Percentiles rank a stretch among this genome's conserved stretches.
These are phyloP conservation scores for Genyomyrus donnyi DNA, from an alignment of 2,113 vertebrate genomes.

Conservation along the genomic window DNA sequence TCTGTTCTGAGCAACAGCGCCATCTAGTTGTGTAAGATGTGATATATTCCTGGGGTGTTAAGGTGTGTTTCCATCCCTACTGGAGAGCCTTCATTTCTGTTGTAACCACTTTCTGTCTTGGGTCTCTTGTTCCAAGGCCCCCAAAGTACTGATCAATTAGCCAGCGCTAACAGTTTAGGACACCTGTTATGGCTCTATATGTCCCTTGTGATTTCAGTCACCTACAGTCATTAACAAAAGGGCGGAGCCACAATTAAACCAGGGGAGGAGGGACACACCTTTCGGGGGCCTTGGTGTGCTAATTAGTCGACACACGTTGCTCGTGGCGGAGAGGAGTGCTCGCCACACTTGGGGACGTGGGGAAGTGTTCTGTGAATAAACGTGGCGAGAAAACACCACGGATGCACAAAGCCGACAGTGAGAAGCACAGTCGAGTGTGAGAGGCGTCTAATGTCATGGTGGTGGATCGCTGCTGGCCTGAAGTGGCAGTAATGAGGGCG, in stretches of 20 bases:
- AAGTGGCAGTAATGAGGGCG: not conserved
- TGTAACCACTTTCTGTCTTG: not conserved
- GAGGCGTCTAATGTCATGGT: not conserved
- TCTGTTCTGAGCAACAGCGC: not conserved
- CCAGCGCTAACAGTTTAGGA: not conserved
- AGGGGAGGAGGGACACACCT: not conserved
- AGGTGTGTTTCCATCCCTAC: not conserved
- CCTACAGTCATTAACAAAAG: not conserved
- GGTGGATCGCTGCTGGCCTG: not conserved
- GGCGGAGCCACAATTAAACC: not conserved
- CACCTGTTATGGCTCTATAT: not conserved
- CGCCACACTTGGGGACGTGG: not conserved
- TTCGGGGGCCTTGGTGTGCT: not conserved
- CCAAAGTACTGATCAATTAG: not conserved
- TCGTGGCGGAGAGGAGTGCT: not conserved
- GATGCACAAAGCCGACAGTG: not conserved
- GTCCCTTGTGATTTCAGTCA: not conserved
- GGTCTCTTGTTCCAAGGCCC: not conserved
- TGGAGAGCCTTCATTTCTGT: not conserved
- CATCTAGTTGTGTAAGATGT: not conserved
- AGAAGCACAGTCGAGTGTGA: not conserved
- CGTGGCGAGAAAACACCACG: not conserved
- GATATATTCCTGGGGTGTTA: not conserved
- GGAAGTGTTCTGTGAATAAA: not conserved
- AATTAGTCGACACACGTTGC: not conserved